Conservation (phyloP, 2,797 vertebrate species). For the Leucoraja ocellata region DNA sequence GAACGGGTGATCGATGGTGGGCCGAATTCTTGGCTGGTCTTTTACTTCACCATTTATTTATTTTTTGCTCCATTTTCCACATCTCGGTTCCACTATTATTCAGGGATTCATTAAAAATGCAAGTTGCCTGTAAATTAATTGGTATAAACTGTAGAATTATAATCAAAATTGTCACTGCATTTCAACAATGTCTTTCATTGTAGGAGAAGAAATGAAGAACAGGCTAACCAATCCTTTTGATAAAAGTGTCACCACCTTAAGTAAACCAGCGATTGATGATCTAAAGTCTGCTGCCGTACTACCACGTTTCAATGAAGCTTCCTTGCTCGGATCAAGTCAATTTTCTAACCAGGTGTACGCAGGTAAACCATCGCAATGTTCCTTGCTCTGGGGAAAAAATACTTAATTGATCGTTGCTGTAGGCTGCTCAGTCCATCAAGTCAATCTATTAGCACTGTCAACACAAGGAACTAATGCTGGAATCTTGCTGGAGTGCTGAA, state of each 20-base stretch:
- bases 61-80: no score
- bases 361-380: conserved; percentile 55
- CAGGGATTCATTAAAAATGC: not conserved
- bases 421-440: not conserved
- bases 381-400: not conserved
- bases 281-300: conserved; percentile 49
- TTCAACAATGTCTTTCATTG: not conserved
- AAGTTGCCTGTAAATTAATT: not conserved
- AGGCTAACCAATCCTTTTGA: conserved; percentile 48
- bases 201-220: conserved; percentile 41
- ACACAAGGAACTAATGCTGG: no score
- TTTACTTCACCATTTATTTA: no score
- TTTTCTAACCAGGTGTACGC: conserved; percentile 49
- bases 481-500: no score
- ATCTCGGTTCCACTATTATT: no score
- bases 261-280: conserved; percentile 42
- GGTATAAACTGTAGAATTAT: not conserved
- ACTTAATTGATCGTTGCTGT: not conserved
- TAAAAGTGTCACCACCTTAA: conserved; percentile 49
- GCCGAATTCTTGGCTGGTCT: no score
- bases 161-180: not conserved
- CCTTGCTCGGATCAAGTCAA: conserved; percentile 48
- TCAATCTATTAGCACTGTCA: not conserved
- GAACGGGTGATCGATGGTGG: no score
- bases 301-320: conserved; percentile 28